Evolutionary conservation across 2,888 invertebrate genomes (phyloP).

Genomic region (Brachypalpus laphriformis): DNA sequence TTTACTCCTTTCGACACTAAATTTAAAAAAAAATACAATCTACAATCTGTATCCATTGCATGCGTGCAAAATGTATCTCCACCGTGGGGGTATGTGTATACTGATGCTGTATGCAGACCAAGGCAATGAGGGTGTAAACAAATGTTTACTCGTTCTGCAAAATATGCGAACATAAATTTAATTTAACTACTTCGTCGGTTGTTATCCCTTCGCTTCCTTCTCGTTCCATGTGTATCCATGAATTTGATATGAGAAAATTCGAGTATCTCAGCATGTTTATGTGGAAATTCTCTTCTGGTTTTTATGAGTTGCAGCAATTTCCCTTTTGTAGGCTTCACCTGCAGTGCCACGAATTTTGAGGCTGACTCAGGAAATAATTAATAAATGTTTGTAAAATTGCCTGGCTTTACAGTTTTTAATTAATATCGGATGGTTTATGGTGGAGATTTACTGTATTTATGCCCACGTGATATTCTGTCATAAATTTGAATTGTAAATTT

Average conservation of each 20-base stretch:
- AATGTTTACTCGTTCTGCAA: conserved; percentile 35
- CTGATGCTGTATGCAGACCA: neutral
- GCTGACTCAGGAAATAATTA: conserved; percentile 39
- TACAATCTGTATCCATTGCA: conserved; percentile 41
- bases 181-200: conserved; percentile 51
- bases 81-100: neutral
- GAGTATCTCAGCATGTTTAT: conserved; percentile 33
- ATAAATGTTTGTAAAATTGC: conserved; percentile 3
- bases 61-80: conserved; percentile 35
- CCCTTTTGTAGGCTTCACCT: neutral
- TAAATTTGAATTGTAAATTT: neutral
- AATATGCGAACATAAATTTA: conserved; percentile 51
- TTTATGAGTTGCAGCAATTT: neutral
- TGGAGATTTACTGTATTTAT: neutral
- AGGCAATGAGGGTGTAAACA: conserved; percentile 33
- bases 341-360: conserved; percentile 14
- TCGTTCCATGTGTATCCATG: neutral
- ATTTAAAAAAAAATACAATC: neutral
- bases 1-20: conserved; percentile 15
- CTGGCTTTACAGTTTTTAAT: conserved; percentile 21
- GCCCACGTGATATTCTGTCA: neutral
- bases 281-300: neutral
- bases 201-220: conserved; percentile 44
- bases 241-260: conserved; percentile 11
- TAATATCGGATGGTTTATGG: conserved; percentile 2